Evolutionary conservation across 2,113 vertebrate genomes (phyloP), one percentile per base, ranked within the genome.

Genomic region (Urocitellus parryii): DNA sequence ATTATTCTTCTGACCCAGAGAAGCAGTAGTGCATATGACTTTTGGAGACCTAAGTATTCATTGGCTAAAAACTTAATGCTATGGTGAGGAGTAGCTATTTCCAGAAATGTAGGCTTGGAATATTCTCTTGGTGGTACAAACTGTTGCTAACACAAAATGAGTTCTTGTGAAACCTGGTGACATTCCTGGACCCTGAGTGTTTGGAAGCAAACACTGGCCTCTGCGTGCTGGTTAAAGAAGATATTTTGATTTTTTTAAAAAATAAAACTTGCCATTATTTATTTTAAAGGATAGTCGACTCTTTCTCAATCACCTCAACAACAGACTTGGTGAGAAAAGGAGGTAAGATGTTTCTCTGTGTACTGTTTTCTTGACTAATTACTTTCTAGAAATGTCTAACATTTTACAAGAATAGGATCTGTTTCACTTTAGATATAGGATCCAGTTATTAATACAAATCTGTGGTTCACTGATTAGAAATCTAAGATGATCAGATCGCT

Each of bases 261-360:
- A 51, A 51, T 51, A 82, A 94, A 82, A 0, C 34, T 97, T 92
- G 20, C 14, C 9, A 29, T 97, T 1, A 24, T 97, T 98, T 98
- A 5, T 93, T 87, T 98, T 98, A 48, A 98, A 99, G 99, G 99
- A 99, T 93, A 98, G 98, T 92, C 98, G 99, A 92, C 98, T 91
- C 86, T 99, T 99, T 98, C 98, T 99, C 94, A 99, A 99, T 95
- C 86, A 96, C 67, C 95, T 99, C 61, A 99, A 99, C 93, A 90
- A 96, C 90, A 98, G 97, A 80, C 98, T 98, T 97, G 98, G 98
- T 61, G 97, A 98, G 90, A 88, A 98, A 72, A 98, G 98, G 97
- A 98, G 99, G 99, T 99, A 98, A 97, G 97, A 1, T 42, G 2
- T 73, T 25, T 90, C 12, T 95, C 65, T 92, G 48, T 67, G 39